Percentiles rank a stretch among this genome's conserved stretches.
Evolutionary conservation across 2,797 vertebrate genomes (phyloP).

Genomic region (Acanthurus leucopareius): DNA sequence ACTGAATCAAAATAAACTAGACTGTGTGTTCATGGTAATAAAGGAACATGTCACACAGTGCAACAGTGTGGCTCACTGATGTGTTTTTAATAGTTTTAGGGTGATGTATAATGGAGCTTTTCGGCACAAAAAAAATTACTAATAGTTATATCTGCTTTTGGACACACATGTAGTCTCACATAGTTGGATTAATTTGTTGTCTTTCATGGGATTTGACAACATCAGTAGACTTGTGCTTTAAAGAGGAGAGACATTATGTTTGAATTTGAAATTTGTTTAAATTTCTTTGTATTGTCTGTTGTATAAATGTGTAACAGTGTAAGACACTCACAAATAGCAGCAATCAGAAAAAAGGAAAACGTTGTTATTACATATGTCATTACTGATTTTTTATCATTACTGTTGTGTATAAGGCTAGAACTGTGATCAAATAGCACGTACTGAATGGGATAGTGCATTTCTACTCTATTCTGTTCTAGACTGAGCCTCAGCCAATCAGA

Average conservation of each 20-base stretch:
- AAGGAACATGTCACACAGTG: too few relatives aligned
- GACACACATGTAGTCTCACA: not conserved
- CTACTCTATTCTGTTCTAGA: not conserved
- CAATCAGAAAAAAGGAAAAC: not conserved
- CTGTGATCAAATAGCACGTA: not conserved
- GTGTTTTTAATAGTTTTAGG: not conserved
- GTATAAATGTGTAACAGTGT: not conserved
- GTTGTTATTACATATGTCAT: not conserved
- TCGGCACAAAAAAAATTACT: too few relatives aligned
- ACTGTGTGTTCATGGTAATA: too few relatives aligned
- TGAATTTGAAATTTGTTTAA: not conserved
- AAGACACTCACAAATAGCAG: not conserved
- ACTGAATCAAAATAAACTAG: too few relatives aligned
- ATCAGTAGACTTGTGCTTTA: not conserved
- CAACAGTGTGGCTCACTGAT: not conserved
- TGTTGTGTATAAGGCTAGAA: not conserved
- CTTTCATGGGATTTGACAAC: not conserved
- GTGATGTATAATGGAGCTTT: not conserved
- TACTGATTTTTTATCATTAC: too few relatives aligned
- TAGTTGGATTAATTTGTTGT: not conserved
- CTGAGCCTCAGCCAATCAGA: conserved; percentile 61
- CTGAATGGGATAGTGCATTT: not conserved
- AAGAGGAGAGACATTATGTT: not conserved
- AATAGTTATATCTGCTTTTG: not conserved
- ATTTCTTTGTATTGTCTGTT: not conserved